Evolutionary conservation across 2,113 vertebrate genomes (phyloP), one percentile per base, ranked within the genome.

Genomic region (Mustelus asterias): DNA sequence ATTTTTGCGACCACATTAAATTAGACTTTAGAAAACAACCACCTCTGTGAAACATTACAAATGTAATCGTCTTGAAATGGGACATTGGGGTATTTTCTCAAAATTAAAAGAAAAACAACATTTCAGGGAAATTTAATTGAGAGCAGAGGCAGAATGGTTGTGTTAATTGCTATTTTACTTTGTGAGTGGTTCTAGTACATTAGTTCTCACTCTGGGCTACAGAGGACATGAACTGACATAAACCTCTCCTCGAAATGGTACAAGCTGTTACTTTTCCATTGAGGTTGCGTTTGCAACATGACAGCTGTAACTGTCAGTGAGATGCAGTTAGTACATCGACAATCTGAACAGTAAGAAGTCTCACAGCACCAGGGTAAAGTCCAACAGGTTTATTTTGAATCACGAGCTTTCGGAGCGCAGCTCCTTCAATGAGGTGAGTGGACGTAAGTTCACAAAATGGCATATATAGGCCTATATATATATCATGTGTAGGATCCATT

Each of bases 51-150:
- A 93, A 93, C 22, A 16, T 26, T 89, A 58, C 10, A 48, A 88
- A 88, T 88, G 41, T 48, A 24, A 88, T 44, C 44, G 26, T 89
- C 58, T 54, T 33, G 20, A 92, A 65, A 26, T 48, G 24, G 48
- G 48, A 88, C 85, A 88, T 41, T 83, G 44, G 80, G 80, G 41
- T 83, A 83, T 83, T 83, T 20, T 83, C 80, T 83, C 80, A 83
- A 44, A 83, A 83, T 83, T 41, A 83, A 41, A 41, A 83, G 20
- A 2, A 54, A 54, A 83, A 83, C 24, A 72, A 83, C 16, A 20
- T 41, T 83, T 14, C 37, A 83, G 16, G 4, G 7, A 18, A 41
- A 83, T 93, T 0, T 54, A 93, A 65, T 93, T 37, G 60, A 37
- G 89, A 37, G 14, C n/a, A n/a, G 60, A 93, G 58, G 13, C 89